Conservation (phyloP, 1,140 invertebrate species). For the Sycophaga agraensis region DNA sequence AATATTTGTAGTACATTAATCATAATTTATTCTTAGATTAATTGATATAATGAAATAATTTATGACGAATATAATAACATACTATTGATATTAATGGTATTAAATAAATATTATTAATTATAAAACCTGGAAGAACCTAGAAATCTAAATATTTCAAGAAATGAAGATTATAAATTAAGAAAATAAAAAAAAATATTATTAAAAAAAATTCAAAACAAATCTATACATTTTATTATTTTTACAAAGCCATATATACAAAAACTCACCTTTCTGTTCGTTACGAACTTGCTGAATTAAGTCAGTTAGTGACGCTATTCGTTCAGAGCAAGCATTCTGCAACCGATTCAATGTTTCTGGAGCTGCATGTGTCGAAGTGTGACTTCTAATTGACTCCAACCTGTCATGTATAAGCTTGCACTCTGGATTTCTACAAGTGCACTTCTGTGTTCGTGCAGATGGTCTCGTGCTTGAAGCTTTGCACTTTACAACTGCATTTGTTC, state of each 20-base stretch:
- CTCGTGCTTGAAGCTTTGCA: background rate
- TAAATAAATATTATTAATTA: too few species aligned
- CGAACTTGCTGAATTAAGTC: conserved; percentile 47
- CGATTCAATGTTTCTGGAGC: conserved; percentile 42
- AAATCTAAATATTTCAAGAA: too few species aligned
- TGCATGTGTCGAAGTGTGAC: conserved; percentile 33
- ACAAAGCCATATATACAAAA: background rate
- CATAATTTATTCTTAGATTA: too few species aligned
- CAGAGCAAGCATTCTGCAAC: conserved; percentile 43
- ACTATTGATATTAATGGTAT: too few species aligned
- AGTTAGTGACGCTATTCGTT: conserved; percentile 48
- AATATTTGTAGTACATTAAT: too few species aligned
- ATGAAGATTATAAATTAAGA: too few species aligned
- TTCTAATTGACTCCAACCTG: conserved; percentile 29
- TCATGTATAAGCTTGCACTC: conserved; percentile 41
- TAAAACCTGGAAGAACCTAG: too few species aligned
- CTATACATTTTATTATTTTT: background rate
- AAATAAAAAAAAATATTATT: too few species aligned
- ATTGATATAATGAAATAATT: too few species aligned
- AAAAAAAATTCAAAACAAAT: background rate
- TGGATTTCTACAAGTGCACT: conserved; percentile 44
- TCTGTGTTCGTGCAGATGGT: background rate
- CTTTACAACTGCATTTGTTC: background rate
- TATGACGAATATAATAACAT: too few species aligned
- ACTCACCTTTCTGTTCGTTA: conserved; percentile 44